Conservation (phyloP, 2,113 vertebrate genomes). For the Neogale vison region DNA sequence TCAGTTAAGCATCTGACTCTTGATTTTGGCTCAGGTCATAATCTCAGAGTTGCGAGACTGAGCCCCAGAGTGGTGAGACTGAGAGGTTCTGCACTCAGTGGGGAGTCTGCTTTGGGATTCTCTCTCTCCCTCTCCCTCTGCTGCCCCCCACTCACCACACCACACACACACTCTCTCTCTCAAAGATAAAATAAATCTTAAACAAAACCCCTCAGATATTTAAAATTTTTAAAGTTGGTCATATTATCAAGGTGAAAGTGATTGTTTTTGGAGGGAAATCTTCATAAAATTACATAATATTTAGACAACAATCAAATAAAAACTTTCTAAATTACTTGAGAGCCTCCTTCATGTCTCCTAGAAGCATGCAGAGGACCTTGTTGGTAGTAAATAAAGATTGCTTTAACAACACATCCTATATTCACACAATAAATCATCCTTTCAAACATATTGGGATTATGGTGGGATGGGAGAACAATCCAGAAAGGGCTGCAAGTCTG, state of each 20-base stretch:
- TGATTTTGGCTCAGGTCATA: background rate
- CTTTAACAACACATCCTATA: background rate
- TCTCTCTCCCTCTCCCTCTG: background rate
- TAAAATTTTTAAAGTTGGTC: background rate
- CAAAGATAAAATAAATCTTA: background rate
- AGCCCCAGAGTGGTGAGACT: background rate
- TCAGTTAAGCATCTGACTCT: background rate
- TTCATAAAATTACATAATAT: background rate
- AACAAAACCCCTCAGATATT: background rate
- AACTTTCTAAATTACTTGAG: background rate
- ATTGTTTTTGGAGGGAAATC: background rate
- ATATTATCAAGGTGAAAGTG: slow-evolving; percentile 8
- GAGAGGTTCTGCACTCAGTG: background rate
- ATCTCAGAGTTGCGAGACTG: background rate
- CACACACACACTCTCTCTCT: background rate
- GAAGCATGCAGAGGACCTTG: background rate
- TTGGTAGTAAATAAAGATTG: background rate
- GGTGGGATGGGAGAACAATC: background rate
- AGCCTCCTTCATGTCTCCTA: background rate
- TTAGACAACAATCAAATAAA: background rate
- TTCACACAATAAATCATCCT: background rate
- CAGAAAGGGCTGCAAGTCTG: background rate
- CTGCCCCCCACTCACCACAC: background rate
- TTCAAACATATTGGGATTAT: background rate
- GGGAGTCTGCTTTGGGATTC: background rate